Conservation (phyloP, 1,140 invertebrate species). For the Diprion similis region DNA sequence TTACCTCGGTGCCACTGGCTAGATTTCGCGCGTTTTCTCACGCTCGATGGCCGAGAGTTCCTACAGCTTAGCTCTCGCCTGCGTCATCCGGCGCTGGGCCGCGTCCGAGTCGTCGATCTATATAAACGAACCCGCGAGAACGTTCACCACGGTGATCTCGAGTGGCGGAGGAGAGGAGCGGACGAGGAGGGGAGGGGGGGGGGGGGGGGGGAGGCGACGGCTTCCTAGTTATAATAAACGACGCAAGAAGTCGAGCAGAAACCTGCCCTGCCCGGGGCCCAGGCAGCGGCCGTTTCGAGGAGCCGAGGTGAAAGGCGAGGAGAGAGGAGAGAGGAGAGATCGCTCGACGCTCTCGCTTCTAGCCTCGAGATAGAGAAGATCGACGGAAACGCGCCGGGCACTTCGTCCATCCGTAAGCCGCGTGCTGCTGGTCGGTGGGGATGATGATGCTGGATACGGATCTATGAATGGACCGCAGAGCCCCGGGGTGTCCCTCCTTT, state of each 20-base stretch:
- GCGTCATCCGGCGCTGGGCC: background rate
- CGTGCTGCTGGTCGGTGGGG: background rate
- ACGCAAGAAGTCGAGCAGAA: constrained; percentile 50
- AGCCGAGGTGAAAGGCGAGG: background rate
- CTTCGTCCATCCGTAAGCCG: background rate
- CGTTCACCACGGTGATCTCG: constrained; percentile 43
- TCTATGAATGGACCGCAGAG: constrained; percentile 1
- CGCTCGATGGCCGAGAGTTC: background rate
- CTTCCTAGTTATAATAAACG: constrained; percentile 61
- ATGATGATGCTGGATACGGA: background rate
- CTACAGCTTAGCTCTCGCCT: background rate
- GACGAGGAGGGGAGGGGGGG: constrained; percentile 14
- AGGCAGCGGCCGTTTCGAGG: too few species aligned
- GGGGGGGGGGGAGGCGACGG: constrained; percentile 39
- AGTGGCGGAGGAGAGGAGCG: constrained; percentile 43
- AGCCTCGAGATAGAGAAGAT: too few species aligned
- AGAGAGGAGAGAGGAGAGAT: background rate
- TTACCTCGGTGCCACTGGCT: too few species aligned
- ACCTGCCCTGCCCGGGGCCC: constrained; percentile 56
- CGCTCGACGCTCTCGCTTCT: too few species aligned
- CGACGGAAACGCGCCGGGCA: too few species aligned
- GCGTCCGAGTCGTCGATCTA: background rate
- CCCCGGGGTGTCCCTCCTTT: background rate
- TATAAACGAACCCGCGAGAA: constrained; percentile 30
- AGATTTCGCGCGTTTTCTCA: constrained; percentile 4